Evolutionary conservation across 2,797 vertebrate species (phyloP).

Genomic region (Emys orbicularis): DNA sequence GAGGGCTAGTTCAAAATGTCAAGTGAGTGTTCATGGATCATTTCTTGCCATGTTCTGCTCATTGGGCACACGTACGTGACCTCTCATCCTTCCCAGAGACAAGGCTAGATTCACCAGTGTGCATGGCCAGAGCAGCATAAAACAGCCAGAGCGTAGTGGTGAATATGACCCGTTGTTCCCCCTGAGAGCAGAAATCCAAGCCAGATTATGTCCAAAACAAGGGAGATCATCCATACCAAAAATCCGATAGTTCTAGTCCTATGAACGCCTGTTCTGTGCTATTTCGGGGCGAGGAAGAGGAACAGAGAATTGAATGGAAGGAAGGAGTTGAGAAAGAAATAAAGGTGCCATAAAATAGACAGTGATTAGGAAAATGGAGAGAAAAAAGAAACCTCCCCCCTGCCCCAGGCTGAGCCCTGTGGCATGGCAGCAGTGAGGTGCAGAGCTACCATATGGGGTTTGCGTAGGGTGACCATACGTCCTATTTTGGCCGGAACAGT

Average conservation of each 20-base stretch:
- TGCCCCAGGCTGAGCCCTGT: background rate
- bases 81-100: background rate
- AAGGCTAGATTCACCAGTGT: background rate
- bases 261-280: background rate
- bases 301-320: background rate
- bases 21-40: background rate
- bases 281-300: background rate
- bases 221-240: background rate
- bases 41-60: background rate
- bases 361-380: background rate
- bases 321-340: background rate
- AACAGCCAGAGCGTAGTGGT: background rate
- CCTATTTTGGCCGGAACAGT: too few relatives aligned
- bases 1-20: background rate
- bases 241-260: background rate
- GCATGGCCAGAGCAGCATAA: background rate
- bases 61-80: background rate
- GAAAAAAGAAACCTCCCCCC: background rate
- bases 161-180: background rate
- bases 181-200: background rate
- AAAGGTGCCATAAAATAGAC: background rate
- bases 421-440: background rate
- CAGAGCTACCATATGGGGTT: background rate
- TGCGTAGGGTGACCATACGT: too few relatives aligned
- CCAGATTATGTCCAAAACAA: background rate